A percentile compares a stretch with the other conserved stretches of the same genome.
phyloP scores from a whole-genome alignment of 2,888 invertebrate species.

The Geotrupes spiniger region DNA sequence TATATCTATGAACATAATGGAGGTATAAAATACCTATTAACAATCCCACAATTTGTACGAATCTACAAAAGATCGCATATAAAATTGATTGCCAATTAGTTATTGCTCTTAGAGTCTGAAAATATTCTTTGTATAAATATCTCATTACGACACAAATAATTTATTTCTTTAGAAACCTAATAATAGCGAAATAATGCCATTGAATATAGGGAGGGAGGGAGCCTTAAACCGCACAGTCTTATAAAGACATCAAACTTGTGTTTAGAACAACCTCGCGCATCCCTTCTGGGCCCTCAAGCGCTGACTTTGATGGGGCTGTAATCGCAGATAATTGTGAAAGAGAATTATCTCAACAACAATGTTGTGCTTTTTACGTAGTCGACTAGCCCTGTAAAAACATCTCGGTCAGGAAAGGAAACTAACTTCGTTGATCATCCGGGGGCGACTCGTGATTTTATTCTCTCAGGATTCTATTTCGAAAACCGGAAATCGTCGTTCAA shows the following conservation, averaged over 20 bases:
- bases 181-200: conserved; percentile 2
- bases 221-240: conserved; percentile 36
- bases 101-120: no score
- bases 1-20: no score
- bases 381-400: conserved; percentile 43
- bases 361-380: conserved; percentile 45
- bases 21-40: no score
- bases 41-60: no score
- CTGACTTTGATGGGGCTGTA: conserved; percentile 49
- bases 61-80: no score
- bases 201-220: conserved; percentile 12
- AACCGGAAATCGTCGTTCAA: conserved; percentile 17
- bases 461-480: conserved; percentile 28
- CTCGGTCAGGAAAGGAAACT: conserved; percentile 42
- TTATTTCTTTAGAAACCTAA: neutral
- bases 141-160: neutral
- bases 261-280: conserved; percentile 31
- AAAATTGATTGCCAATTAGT: no score
- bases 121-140: no score
- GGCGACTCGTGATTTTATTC: conserved; percentile 41
- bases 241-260: conserved; percentile 44
- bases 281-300: conserved; percentile 30
- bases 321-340: conserved; percentile 49
- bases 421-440: conserved; percentile 39
- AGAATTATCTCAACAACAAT: conserved; percentile 48